Evolutionary conservation across 2,797 vertebrate species (phyloP), one percentile per base, ranked within the genome.

Genomic region (Acrossocheilus fasciatus): DNA sequence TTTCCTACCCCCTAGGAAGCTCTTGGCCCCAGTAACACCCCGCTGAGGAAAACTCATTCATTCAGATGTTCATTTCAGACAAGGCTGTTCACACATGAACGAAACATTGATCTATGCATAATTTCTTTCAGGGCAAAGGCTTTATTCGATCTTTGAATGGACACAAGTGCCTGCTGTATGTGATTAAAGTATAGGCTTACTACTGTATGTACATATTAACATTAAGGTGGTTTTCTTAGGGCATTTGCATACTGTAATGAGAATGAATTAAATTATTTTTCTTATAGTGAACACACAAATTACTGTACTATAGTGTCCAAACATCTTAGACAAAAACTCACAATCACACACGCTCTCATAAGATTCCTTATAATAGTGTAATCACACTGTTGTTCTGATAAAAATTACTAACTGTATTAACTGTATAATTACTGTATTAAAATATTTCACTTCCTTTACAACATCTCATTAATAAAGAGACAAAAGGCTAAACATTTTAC

Each of bases 31-130:
- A 50, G 52, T 80, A 59, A 85, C 5, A 2, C 62, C 84, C 84
- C 15, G 84, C 84, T 72, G 76, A 79, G 76, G 52, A 79, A 66
- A 85, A 79, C 82, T 76, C 66, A 85, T 72, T 62, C 52, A 23
- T 54, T 72, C 66, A 47, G 59, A 69, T 41, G 45, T 66, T 68
- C 59, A 84, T 77, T 84, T 85, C 50, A 45, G 36, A 84, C 75
- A 57, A 72, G 66, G 66, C 84, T 79, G 41, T 80, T 72, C 69
- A 80, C 50, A 85, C 15, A 68, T 79, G 68, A 85, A 45, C 20
- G 79, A 18, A n/a, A 72, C 76, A 72, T 80, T 85, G 75, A 85
- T 79, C 83, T 62, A 47, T 0, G n/a, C 41, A 69, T 57, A 82
- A 2, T 41, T 43, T 41, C 23, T 41, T 74, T 68, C 45, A 50